Conservation (phyloP, 2,888 invertebrate species). For the Brenthis ino region DNA sequence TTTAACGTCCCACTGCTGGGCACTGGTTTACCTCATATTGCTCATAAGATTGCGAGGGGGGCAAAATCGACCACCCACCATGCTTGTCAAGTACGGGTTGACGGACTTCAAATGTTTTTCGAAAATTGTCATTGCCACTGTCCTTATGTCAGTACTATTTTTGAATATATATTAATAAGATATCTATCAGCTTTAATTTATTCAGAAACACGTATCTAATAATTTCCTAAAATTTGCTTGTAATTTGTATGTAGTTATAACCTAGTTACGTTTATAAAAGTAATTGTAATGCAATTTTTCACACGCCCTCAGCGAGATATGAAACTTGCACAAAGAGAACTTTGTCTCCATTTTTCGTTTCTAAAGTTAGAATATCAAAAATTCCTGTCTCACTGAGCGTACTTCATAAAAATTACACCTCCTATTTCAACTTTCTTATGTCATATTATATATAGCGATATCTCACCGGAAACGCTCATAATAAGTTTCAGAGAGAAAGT, state of each 20-base stretch:
- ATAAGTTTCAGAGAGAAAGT: not conserved
- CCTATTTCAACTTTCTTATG: slow-evolving; percentile 12
- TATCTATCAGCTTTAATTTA: too few relatives aligned
- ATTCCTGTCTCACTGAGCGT: slow-evolving; percentile 16
- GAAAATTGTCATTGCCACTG: too few relatives aligned
- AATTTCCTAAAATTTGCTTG: too few relatives aligned
- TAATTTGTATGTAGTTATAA: not conserved
- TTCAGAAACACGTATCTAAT: too few relatives aligned
- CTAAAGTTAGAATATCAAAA: slow-evolving; percentile 19
- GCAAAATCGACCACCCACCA: too few relatives aligned
- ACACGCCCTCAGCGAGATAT: slow-evolving; percentile 1
- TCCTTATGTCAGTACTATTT: not conserved
- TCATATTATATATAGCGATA: slow-evolving; percentile 1
- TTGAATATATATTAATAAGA: not conserved
- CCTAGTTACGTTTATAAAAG: not conserved
- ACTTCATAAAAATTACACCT: slow-evolving; percentile 14
- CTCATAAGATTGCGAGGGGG: too few relatives aligned
- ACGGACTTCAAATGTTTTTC: too few relatives aligned
- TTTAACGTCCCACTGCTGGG: too few relatives aligned
- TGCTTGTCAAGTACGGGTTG: too few relatives aligned
- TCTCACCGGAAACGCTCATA: slow-evolving; percentile 9
- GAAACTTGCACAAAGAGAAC: slow-evolving; percentile 10
- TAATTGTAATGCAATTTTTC: slow-evolving; percentile 2
- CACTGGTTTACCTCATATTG: too few relatives aligned
- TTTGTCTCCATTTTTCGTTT: slow-evolving; percentile 20